A percentile compares a stretch with the other conserved stretches of the same genome.
phyloP scores from a whole-genome alignment of 2,888 invertebrate genomes.

The Notocelia uddmanniana region DNA sequence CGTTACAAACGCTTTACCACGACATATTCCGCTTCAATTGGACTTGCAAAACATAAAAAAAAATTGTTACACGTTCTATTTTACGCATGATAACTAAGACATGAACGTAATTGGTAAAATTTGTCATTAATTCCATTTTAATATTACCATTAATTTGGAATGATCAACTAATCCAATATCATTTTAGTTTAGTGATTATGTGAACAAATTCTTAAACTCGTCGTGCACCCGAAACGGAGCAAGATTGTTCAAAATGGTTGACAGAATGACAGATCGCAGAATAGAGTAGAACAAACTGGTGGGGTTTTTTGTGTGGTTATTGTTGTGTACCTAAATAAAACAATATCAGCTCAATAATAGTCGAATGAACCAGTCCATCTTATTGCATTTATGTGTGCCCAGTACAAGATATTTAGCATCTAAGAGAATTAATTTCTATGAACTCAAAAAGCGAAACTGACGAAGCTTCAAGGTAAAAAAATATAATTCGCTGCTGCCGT shows the following conservation, averaged over 20 bases:
- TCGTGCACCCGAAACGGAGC: constrained; percentile 47
- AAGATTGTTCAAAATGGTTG: constrained; percentile 71
- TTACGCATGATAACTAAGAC: constrained; percentile 9
- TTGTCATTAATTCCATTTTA: neutral
- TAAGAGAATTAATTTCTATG: constrained; percentile 80
- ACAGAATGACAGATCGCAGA: constrained; percentile 75
- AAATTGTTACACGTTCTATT: constrained; percentile 7
- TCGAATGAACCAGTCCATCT: constrained; percentile 62
- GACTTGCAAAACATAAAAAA: neutral
- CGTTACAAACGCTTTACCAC: neutral
- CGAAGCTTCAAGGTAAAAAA: constrained; percentile 85
- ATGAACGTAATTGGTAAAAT: neutral
- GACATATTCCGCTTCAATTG: neutral
- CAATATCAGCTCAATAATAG: constrained; percentile 50
- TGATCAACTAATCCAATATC: neutral
- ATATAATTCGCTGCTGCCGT: constrained; percentile 15
- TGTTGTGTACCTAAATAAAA: constrained; percentile 59
- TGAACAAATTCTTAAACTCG: constrained; percentile 12
- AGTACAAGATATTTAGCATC: constrained; percentile 68
- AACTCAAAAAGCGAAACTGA: constrained; percentile 84
- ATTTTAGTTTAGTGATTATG: neutral
- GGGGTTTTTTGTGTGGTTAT: constrained; percentile 70
- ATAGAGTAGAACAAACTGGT: constrained; percentile 64
- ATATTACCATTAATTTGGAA: neutral
- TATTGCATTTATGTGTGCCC: constrained; percentile 64